Evolutionary conservation across 2,888 invertebrate species (phyloP).

Genomic region (Diabrotica balteata): DNA sequence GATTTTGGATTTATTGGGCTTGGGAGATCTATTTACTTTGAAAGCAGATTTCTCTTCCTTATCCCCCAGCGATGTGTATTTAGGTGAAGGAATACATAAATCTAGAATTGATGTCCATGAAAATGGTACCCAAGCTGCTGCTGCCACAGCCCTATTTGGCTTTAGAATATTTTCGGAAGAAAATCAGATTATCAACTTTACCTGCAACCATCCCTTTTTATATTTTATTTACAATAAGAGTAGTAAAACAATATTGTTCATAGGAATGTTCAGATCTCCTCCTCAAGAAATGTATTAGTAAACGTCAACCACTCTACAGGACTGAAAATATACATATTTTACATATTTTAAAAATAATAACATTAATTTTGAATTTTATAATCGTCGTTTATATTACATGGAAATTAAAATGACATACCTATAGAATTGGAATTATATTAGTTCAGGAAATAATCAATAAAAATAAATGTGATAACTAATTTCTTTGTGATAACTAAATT

Average conservation of each 20-base stretch:
- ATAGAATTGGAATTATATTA: too few relatives aligned
- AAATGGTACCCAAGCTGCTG: constrained; percentile 85
- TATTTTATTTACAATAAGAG: constrained; percentile 79
- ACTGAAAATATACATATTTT: too few relatives aligned
- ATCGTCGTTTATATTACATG: too few relatives aligned
- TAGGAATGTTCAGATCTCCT: constrained; percentile 60
- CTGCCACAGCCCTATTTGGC: constrained; percentile 83
- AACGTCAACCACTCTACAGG: too few relatives aligned
- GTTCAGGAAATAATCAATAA: too few relatives aligned
- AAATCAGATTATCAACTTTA: constrained; percentile 73
- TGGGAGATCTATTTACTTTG: constrained; percentile 64
- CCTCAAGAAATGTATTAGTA: neutral
- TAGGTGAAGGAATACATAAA: constrained; percentile 73
- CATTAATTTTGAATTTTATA: too few relatives aligned
- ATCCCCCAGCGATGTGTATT: constrained; percentile 59
- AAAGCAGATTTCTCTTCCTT: constrained; percentile 66
- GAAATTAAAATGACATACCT: too few relatives aligned
- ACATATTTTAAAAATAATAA: too few relatives aligned
- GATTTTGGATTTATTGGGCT: constrained; percentile 64
- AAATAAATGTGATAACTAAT: too few relatives aligned
- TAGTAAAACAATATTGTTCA: constrained; percentile 71
- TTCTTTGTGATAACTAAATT: too few relatives aligned
- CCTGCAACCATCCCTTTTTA: constrained; percentile 84
- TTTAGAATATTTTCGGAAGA: constrained; percentile 70
- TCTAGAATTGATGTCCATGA: constrained; percentile 86